Evolutionary conservation across 2,113 vertebrate species (phyloP).

Genomic region (Apaloderma vittatum): DNA sequence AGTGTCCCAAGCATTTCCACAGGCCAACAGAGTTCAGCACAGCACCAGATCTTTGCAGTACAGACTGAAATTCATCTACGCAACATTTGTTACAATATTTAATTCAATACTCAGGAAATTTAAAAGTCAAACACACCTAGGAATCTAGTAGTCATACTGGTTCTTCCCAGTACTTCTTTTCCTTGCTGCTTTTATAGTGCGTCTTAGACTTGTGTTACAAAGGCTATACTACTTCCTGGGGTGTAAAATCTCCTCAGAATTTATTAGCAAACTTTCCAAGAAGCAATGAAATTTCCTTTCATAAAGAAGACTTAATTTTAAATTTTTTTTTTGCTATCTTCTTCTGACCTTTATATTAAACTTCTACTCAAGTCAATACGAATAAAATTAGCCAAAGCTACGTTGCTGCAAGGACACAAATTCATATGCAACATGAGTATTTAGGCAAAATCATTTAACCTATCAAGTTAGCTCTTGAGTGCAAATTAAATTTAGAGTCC

Average conservation of each 20-base stretch:
- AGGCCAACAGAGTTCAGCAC: neutral
- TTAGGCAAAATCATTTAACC: neutral
- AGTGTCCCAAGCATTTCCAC: fast-evolving
- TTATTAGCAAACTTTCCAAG: neutral
- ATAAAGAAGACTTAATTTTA: neutral
- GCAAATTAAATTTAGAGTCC: neutral
- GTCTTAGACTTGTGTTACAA: neutral
- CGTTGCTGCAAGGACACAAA: neutral
- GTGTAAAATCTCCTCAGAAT: neutral
- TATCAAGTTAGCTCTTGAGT: neutral
- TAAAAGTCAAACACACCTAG: neutral
- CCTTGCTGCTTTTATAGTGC: neutral
- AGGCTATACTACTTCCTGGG: neutral
- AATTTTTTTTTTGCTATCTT: neutral
- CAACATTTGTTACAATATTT: neutral
- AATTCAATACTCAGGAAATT: neutral
- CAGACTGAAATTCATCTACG: neutral
- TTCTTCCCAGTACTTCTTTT: neutral
- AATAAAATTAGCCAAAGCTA: neutral
- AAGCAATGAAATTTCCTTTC: neutral
- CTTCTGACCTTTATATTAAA: neutral
- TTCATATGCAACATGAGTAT: neutral
- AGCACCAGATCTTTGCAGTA: neutral
- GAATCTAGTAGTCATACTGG: neutral
- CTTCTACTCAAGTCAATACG: neutral